Evolutionary conservation across 2,888 invertebrate species (phyloP), one percentile per base, ranked within the genome.

Genomic region (Marronus borbonicus): DNA sequence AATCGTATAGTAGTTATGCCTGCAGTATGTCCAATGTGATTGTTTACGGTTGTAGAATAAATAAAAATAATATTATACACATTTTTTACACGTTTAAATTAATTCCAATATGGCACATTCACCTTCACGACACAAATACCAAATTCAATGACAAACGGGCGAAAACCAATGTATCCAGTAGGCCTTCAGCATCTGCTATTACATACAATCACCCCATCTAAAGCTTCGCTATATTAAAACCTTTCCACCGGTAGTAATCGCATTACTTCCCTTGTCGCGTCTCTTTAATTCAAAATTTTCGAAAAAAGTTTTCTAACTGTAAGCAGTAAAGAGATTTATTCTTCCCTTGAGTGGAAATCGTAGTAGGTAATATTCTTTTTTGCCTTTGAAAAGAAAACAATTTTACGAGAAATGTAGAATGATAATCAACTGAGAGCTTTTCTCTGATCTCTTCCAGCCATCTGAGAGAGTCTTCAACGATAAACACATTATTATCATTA

Each of bases 401-500:
- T 68, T 68, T 68, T 50, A 28, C 39, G n/a, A 20, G 36, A 44
- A 66, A 66, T 44, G 44, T 50, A 24, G 28, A 50, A 50, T 50
- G 68, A 68, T 68, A 68, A 68, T 68, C 50, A 68, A 50, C 68
- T 39, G 10, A 12, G 7, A 20, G 68, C 28, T 60, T 74, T 44
- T 74, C 12, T 58, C 52, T 74, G 44, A 44, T 60, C 60, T 74
- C 60, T 74, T 74, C 72, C 72, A 74, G 72, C 39, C 72, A 17
- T 36, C 28, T 36, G 31, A 12, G 36, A 36, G 8, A 20, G 39
- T 24, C 14, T 86, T 91, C 78, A 90, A 91, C 81, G 91, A 92
- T 10, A 93, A 93, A 82, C 95, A 97, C 87, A 95, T 97, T 86
- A 90, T 95, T 86, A 95, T 96, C 84, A 97, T 97, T 81, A 92